These are phyloP conservation scores for Stenoptilia bipunctidactyla DNA, from an alignment of 2,888 invertebrate genomes.

Conservation along the genomic window DNA sequence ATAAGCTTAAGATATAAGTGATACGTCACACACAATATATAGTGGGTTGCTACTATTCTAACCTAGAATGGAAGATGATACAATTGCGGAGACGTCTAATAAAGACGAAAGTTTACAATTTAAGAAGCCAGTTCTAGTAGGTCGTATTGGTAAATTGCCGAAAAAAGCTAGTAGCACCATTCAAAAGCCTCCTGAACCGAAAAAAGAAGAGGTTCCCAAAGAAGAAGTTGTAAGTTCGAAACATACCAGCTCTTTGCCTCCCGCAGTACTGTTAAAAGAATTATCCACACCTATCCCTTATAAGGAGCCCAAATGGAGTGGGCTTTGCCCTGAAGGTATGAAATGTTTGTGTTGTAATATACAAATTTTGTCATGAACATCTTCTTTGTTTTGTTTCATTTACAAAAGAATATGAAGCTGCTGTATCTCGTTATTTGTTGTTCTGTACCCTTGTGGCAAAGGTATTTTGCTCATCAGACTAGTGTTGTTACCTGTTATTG, in stretches of 20 bases:
- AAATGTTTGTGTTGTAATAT: too few relatives aligned
- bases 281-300: conserved; percentile 72
- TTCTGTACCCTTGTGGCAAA: too few relatives aligned
- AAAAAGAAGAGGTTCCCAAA: conserved; percentile 15
- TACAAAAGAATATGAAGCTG: too few relatives aligned
- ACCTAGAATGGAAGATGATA: conserved; percentile 21
- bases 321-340: conserved; percentile 66
- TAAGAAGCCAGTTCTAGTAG: conserved; percentile 67
- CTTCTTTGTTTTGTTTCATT: too few relatives aligned
- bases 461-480: too few relatives aligned
- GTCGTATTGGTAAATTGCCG: conserved; percentile 65
- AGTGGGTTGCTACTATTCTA: too few relatives aligned
- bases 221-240: conserved; percentile 14
- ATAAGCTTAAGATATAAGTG: too few relatives aligned
- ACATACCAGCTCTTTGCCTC: conserved; percentile 28
- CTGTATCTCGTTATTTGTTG: too few relatives aligned
- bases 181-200: conserved; percentile 22
- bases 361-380: too few relatives aligned
- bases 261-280: conserved; percentile 41
- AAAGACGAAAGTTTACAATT: conserved; percentile 38
- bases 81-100: conserved; percentile 12
- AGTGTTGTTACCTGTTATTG: too few relatives aligned
- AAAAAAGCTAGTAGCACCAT: conserved; percentile 38
- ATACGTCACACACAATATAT: too few relatives aligned
- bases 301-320: conserved; percentile 87